These are phyloP conservation scores for Parnassius smintheus DNA, from an alignment of 2,888 invertebrate genomes.

Conservation along the genomic window DNA sequence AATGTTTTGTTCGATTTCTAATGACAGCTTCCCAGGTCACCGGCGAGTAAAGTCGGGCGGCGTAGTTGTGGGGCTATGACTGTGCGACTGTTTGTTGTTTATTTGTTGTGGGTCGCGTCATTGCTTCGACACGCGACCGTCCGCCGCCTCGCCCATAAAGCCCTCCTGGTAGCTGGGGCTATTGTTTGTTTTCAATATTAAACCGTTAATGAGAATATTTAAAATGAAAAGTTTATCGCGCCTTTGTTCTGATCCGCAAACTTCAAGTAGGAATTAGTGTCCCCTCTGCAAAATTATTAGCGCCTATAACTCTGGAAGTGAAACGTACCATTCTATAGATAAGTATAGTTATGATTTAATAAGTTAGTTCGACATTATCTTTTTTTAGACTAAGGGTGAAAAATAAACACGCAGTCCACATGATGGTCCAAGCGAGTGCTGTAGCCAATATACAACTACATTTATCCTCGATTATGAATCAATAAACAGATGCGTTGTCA, in stretches of 20 bases:
- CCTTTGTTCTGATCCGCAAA: not conserved
- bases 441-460: too few species aligned
- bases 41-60: not conserved
- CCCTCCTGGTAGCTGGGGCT: conserved; percentile 1
- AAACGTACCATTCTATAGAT: too few species aligned
- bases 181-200: conserved; percentile 26
- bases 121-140: conserved; percentile 60
- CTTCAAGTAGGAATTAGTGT: too few species aligned
- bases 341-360: too few species aligned
- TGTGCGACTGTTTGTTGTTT: conserved; percentile 29
- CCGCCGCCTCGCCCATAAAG: conserved; percentile 26
- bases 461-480: too few species aligned
- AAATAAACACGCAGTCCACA: too few species aligned
- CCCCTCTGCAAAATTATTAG: too few species aligned
- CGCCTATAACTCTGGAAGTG: too few species aligned
- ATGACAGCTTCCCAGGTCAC: conserved; percentile 14
- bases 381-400: too few species aligned
- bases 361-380: too few species aligned
- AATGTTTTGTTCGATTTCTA: conserved; percentile 11
- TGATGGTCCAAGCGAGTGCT: too few species aligned
- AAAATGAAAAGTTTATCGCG: conserved; percentile 1
- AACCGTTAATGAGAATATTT: conserved; percentile 18
- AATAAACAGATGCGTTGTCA: too few species aligned
- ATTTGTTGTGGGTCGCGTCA: conserved; percentile 55
- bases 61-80: conserved; percentile 5